Conservation (phyloP, 1,140 invertebrate species). For the Drosophila punjabiensis region DNA sequence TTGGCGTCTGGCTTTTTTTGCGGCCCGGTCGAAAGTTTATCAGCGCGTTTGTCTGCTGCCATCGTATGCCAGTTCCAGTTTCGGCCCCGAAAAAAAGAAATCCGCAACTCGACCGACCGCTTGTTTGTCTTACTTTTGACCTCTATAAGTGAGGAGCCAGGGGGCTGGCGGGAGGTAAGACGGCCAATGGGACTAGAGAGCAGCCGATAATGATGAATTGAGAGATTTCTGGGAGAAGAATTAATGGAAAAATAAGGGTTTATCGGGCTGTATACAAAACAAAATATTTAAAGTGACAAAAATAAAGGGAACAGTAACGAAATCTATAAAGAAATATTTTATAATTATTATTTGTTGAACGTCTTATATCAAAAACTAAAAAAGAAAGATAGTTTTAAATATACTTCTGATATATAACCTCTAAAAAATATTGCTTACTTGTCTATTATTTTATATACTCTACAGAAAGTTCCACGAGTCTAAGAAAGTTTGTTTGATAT, state of each 20-base stretch:
- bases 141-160: constrained; percentile 67
- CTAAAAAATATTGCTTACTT: background rate
- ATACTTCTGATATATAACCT: background rate
- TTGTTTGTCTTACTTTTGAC: constrained; percentile 84
- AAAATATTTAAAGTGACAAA: background rate
- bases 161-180: constrained; percentile 6
- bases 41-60: constrained; percentile 69
- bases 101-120: constrained; percentile 64
- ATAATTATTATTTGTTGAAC: background rate
- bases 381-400: background rate
- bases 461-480: background rate
- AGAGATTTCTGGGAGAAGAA: background rate
- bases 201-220: constrained; percentile 75
- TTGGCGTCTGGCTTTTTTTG: constrained; percentile 48
- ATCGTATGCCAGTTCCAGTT: constrained; percentile 48
- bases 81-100: constrained; percentile 27
- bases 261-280: too few relatives aligned
- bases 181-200: constrained; percentile 9
- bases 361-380: background rate
- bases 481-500: too few relatives aligned
- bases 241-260: background rate
- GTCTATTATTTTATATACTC: background rate
- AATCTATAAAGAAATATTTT: background rate
- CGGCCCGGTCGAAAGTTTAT: constrained; percentile 72
- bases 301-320: too few relatives aligned